Conservation (phyloP, 1,140 invertebrate genomes). For the Papilio polytes region DNA sequence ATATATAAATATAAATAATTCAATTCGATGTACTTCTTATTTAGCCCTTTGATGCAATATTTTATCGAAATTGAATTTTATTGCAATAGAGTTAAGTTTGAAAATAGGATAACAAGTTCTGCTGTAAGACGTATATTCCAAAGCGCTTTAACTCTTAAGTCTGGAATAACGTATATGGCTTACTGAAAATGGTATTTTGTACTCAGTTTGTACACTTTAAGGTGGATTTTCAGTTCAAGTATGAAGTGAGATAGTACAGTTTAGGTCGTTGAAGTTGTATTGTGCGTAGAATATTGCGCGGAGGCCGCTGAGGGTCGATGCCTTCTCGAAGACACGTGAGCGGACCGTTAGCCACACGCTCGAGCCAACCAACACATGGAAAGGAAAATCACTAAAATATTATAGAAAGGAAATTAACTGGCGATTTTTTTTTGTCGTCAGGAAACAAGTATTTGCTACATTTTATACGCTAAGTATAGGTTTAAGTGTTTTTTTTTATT, state of each 20-base stretch:
- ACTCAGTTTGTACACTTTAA: neutral
- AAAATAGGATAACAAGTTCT: neutral
- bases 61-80: conserved; percentile 13
- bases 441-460: neutral
- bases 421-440: conserved; percentile 36
- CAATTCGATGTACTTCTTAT: conserved; percentile 30
- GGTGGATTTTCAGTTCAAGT: neutral
- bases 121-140: conserved; percentile 34
- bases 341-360: conserved; percentile 72
- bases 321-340: conserved; percentile 78
- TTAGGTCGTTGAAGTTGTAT: conserved; percentile 48
- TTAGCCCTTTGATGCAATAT: neutral
- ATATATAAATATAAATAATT: conserved; percentile 33
- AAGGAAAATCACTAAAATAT: conserved; percentile 72
- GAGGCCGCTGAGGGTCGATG: conserved; percentile 80
- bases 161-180: neutral
- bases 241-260: conserved; percentile 47
- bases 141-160: neutral
- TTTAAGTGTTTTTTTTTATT: too few relatives aligned
- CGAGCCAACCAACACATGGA: conserved; percentile 68
- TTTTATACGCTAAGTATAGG: neutral
- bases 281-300: conserved; percentile 79
- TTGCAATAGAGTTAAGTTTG: neutral
- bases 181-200: neutral
- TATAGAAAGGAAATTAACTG: conserved; percentile 61